These are phyloP conservation scores for Actenoides lindsayi DNA, from an alignment of 2,113 vertebrate genomes.

Conservation along the genomic window DNA sequence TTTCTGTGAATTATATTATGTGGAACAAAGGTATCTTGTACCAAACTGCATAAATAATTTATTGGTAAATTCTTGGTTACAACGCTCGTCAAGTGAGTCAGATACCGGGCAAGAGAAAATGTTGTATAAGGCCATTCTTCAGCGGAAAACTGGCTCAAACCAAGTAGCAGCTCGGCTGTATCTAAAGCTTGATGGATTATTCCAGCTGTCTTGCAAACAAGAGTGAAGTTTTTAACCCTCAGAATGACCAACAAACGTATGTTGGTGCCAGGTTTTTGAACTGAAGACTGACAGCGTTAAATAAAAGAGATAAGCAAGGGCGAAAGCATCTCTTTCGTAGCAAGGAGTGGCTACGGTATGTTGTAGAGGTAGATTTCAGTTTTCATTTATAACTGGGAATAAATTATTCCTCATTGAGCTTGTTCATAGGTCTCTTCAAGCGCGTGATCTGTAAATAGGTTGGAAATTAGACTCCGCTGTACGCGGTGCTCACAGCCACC, in stretches of 20 bases:
- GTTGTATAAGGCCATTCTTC: background rate
- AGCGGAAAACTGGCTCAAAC: background rate
- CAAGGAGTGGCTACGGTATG: background rate
- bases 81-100: background rate
- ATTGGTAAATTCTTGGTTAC: background rate
- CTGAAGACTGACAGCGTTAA: background rate
- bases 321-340: background rate
- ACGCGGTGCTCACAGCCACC: background rate
- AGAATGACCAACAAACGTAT: background rate
- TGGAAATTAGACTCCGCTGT: background rate
- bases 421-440: background rate
- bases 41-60: background rate
- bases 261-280: background rate
- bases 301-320: background rate
- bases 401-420: background rate
- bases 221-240: background rate
- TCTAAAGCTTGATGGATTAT: background rate
- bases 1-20: background rate
- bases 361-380: background rate
- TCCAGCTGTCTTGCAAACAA: accelerated
- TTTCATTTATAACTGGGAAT: background rate
- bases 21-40: background rate
- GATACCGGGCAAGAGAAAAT: background rate
- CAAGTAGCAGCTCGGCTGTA: accelerated
- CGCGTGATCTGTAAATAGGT: background rate